A percentile compares a stretch with the other conserved stretches of the same genome.
Conservation (phyloP, 2,888 invertebrate species). For the Amphimallon solstitiale region DNA sequence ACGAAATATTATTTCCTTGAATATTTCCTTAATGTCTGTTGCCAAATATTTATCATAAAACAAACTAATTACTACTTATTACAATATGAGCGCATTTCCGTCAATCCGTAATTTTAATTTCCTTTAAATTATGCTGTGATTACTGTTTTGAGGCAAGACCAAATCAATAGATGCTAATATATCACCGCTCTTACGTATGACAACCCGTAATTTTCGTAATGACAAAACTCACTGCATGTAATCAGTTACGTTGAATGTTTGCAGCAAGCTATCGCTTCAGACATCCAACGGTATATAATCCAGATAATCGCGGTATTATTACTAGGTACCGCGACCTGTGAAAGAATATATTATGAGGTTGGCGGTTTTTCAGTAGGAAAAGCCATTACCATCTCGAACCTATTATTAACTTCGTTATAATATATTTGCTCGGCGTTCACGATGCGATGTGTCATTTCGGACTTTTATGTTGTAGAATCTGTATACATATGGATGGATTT, state of each 20-base stretch:
- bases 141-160: conserved; percentile 1
- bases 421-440: conserved; percentile 20
- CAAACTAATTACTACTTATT: too few relatives aligned
- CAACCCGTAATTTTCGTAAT: conserved; percentile 31
- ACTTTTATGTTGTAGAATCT: not conserved
- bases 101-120: too few relatives aligned
- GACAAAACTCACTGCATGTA: conserved; percentile 28
- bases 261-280: not conserved
- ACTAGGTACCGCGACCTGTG: conserved; percentile 10
- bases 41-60: too few relatives aligned
- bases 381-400: conserved; percentile 10
- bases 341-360: conserved; percentile 21
- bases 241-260: conserved; percentile 31
- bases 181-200: conserved; percentile 22
- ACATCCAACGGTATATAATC: conserved; percentile 6
- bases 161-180: conserved; percentile 29
- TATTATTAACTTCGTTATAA: conserved; percentile 29
- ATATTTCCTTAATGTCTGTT: too few relatives aligned
- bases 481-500: not conserved
- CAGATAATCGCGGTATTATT: conserved; percentile 32
- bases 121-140: not conserved
- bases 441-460: conserved; percentile 7
- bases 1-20: too few relatives aligned
- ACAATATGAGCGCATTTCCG: too few relatives aligned
- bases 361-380: conserved; percentile 35